Evolutionary conservation across 2,797 vertebrate species (phyloP), one percentile per base, ranked within the genome.

Genomic region (Setipinna tenuifilis): DNA sequence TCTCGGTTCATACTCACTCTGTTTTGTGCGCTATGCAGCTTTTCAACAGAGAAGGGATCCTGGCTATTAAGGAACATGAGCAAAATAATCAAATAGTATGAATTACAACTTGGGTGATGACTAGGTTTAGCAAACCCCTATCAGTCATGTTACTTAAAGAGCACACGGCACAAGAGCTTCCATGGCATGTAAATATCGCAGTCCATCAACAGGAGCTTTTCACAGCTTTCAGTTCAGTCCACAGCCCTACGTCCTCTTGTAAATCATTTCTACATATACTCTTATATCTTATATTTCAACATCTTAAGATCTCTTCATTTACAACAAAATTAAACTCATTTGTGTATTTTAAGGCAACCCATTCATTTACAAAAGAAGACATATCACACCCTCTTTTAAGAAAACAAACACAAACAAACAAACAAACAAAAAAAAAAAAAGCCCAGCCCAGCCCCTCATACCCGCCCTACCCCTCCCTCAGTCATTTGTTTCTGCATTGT

Each of bases 261-360:
- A 86, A 83, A 83, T 84, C 78, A 25, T 83, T 31, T 83, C 75
- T 86, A 87, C 86, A 83, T 81, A 88, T 50, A 57, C 44, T 41
- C 82, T 89, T 61, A 78, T n/a, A 85, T 91, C 88, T 90, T 84
- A 90, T 90, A 89, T 90, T 92, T 89, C 90, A 85, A 88, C 85
- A 83, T 86, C 87, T 93, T 94, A 93, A 94, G 93, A 91, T 91
- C 91, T 93, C 88, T 94, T 91, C 88, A 92, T 93, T 90, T 92
- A 93, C 92, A 89, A 89, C 87, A 89, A 90, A 91, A 90, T 90
- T 87, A 84, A 94, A 92, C 92, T 90, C 58, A 90, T 82, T 88
- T 91, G 89, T 92, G 91, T 89, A 90, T 82, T 90, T 94, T 95
- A 95, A 96, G 94, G 95, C 94, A 95, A 94, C 94, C 93, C 91